These are phyloP conservation scores for Uropsilus gracilis DNA, from an alignment of 2,113 vertebrate genomes.

Conservation along the genomic window DNA sequence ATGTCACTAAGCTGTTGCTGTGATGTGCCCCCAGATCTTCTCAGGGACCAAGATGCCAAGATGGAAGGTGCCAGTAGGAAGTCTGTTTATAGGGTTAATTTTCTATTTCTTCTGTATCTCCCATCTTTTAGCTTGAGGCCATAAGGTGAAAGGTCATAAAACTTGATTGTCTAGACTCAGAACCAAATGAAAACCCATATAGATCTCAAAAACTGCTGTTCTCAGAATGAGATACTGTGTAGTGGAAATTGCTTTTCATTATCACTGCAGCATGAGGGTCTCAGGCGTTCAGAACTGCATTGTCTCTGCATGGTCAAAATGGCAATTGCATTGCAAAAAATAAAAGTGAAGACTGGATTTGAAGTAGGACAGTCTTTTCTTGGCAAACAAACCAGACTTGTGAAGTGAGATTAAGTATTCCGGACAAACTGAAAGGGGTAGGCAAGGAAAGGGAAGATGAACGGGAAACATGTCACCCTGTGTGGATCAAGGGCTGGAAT, in stretches of 20 bases:
- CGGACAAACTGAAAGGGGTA: background rate
- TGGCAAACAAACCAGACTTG: slow-evolving; percentile 58
- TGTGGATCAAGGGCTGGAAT: background rate
- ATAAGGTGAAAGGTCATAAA: slow-evolving; percentile 82
- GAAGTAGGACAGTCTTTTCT: slow-evolving; percentile 52
- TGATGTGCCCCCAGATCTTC: background rate
- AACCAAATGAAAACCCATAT: slow-evolving; percentile 66
- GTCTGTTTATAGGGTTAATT: slow-evolving; percentile 70
- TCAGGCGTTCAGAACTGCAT: slow-evolving; percentile 18
- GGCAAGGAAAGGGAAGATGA: background rate
- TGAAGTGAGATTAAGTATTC: slow-evolving; percentile 31
- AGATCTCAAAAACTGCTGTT: slow-evolving; percentile 56
- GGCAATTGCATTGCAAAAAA: background rate
- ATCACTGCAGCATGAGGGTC: background rate
- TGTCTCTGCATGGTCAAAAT: slow-evolving; percentile 47
- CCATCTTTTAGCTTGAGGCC: slow-evolving; percentile 81
- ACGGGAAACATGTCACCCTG: background rate
- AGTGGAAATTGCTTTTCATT: slow-evolving; percentile 67
- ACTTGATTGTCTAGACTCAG: slow-evolving; percentile 73
- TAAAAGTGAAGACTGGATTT: background rate
- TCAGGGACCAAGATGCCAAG: background rate
- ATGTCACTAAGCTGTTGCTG: background rate
- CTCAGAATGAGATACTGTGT: slow-evolving; percentile 14
- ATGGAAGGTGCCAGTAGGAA: background rate
- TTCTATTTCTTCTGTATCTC: slow-evolving; percentile 79